Evolutionary conservation across 2,888 invertebrate genomes (phyloP).

Genomic region (Amphiduros pacificus): DNA sequence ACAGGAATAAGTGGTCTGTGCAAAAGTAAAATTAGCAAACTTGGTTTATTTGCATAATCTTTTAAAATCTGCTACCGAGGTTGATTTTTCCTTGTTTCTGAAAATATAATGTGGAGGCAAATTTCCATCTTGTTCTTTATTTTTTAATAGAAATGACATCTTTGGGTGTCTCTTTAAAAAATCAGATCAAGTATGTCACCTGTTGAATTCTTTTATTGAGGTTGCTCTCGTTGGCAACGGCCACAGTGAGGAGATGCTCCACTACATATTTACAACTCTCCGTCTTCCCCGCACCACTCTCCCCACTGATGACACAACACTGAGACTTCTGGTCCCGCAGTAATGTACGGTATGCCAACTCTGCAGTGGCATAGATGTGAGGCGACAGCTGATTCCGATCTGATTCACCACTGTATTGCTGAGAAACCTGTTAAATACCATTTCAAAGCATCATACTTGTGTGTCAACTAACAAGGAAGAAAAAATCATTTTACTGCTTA

Average conservation of each 20-base stretch:
- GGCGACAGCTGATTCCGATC: slow-evolving; percentile 31
- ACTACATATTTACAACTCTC: slow-evolving; percentile 42
- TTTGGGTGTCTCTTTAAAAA: no score
- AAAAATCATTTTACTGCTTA: not conserved
- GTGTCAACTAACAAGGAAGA: not conserved
- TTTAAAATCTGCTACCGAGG: slow-evolving; percentile 42
- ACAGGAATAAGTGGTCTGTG: not conserved
- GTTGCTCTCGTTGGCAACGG: slow-evolving; percentile 37
- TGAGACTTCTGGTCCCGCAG: slow-evolving; percentile 36
- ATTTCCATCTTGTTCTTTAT: no score
- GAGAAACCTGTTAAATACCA: not conserved
- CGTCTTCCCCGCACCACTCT: slow-evolving; percentile 50
- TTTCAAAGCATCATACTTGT: slow-evolving; percentile 1
- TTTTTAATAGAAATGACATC: no score
- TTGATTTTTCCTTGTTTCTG: no score
- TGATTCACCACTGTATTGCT: not conserved
- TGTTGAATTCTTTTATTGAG: slow-evolving; percentile 44
- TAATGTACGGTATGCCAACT: slow-evolving; percentile 38
- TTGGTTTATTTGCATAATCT: slow-evolving; percentile 27
- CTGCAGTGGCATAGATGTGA: slow-evolving; percentile 46
- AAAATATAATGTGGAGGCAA: no score
- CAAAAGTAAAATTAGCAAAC: not conserved
- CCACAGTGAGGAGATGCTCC: slow-evolving; percentile 38
- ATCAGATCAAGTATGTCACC: slow-evolving; percentile 25
- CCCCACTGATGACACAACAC: slow-evolving; percentile 53